These are phyloP conservation scores for Mycteria americana DNA, from an alignment of 2,797 vertebrate genomes.

Conservation along the genomic window DNA sequence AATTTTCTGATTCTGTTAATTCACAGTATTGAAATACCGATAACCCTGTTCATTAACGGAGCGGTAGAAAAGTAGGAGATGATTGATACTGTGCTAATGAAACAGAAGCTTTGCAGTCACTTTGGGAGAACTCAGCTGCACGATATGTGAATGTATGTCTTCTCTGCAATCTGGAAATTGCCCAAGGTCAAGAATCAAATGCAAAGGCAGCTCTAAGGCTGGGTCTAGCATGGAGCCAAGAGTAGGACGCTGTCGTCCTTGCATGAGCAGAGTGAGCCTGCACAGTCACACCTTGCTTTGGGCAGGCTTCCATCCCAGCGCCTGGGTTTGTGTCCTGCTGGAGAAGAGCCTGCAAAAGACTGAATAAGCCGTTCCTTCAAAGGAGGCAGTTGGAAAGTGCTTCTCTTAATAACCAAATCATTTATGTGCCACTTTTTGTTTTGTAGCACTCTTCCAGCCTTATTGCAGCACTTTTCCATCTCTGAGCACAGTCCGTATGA, in stretches of 20 bases:
- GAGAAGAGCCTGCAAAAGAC: not conserved
- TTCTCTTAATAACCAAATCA: not conserved
- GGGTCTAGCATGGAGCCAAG: not conserved
- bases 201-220: not conserved
- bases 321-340: not conserved
- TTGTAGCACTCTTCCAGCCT: not conserved
- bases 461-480: not conserved
- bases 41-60: not conserved
- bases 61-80: not conserved
- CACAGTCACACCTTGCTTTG: not conserved
- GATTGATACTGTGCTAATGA: not conserved
- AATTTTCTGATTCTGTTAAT: not conserved
- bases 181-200: not conserved
- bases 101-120: not conserved
- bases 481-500: not conserved
- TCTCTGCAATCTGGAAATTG: not conserved
- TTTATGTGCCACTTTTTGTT: not conserved
- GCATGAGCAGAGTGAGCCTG: not conserved
- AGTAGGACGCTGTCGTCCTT: not conserved
- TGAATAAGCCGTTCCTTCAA: not conserved
- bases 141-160: accelerated
- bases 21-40: not conserved
- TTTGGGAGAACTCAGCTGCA: not conserved
- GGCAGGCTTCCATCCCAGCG: not conserved
- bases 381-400: not conserved